Evolutionary conservation across 2,113 vertebrate genomes (phyloP), one percentile per base, ranked within the genome.

Genomic region (Podiceps cristatus): DNA sequence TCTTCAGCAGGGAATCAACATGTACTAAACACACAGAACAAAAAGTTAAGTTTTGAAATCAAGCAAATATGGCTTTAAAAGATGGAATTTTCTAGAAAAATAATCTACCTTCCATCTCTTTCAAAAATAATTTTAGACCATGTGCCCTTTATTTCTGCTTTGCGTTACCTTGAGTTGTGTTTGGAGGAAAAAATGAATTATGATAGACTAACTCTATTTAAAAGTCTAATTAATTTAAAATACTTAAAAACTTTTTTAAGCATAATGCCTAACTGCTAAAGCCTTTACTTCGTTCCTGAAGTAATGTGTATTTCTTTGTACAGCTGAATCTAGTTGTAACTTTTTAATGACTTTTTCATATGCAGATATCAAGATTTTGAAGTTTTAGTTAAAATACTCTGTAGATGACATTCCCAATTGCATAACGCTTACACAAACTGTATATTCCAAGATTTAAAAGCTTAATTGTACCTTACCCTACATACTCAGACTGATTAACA

Each of bases 281-380:
- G 88, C 97, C 92, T 96, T 98, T 96, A 98, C 96, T 98, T 98
- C 98, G 47, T 93, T 97, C 64, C 95, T 78, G 96, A 98, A 98
- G 98, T 98, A 96, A 98, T 75, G 97, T 96, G 96, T 98, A 97
- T 98, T 98, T 96, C 98, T 98, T 98, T 98, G 98, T 98, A 98
- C 96, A 98, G 98, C 97, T 98, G 97, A 98, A 97, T 92, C 90
- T 98, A 98, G 98, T 94, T 97, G 96, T 97, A 97, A 96, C 82
- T 98, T 98, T 98, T 98, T 98, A 98, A 98, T 96, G 96, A 98
- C 97, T 98, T 98, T 96, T 97, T 98, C 97, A 97, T 97, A 98
- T 40, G 66, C 97, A 97, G 96, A 91, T 98, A 98, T 89, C 96
- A 95, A 98, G 97, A 96, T 98, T 98, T 98, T 98, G 97, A 98